Evolutionary conservation across 2,888 invertebrate species (phyloP), one percentile per base, ranked within the genome.

Genomic region (Philopedon plagiatum): DNA sequence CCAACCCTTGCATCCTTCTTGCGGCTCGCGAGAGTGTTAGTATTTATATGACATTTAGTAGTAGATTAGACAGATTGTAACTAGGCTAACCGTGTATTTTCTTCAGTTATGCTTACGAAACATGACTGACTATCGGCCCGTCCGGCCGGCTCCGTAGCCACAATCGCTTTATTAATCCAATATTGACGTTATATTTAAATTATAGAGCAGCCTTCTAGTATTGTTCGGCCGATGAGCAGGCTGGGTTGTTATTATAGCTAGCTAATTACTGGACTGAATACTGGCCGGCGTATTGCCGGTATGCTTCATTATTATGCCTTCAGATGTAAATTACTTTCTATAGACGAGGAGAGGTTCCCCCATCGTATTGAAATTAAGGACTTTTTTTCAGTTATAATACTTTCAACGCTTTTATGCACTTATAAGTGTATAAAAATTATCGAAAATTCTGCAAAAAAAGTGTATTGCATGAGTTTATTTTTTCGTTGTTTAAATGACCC

Each of bases 251-350:
- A 71, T 71, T 71, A 71, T 46, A 54, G 66, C 66, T 61, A 49
- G 65, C 71, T 71, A 71, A 71, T 71, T 71, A 62, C 61, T 65
- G 61, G 57, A 44, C 66, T 41, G 61, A 19, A 39, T 61, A 21
- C 58, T 15, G 54, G 39, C 18, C 39, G 39, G 26, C 51, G 49
- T 49, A 67, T 62, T 64, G 44, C 57, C 71, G 13, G 64, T 60
- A 51, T 57, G 49, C 66, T 71, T 71, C 71, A 71, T 71, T 71
- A 71, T 71, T 71, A 71, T 71, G 65, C 71, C 71, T 71, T 71
- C 66, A 49, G 71, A 71, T 71, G 71, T 71, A 71, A 71, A 71
- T 71, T 71, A 71, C 60, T 57, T 71, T 64, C 29, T 64, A 51
- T 71, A 71, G 71, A 61, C 60, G 71, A 71, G 71, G 60, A 58